A percentile compares a stretch with the other conserved stretches of the same genome.
Conservation (phyloP, 2,888 invertebrate genomes). For the Cetonia aurata region DNA sequence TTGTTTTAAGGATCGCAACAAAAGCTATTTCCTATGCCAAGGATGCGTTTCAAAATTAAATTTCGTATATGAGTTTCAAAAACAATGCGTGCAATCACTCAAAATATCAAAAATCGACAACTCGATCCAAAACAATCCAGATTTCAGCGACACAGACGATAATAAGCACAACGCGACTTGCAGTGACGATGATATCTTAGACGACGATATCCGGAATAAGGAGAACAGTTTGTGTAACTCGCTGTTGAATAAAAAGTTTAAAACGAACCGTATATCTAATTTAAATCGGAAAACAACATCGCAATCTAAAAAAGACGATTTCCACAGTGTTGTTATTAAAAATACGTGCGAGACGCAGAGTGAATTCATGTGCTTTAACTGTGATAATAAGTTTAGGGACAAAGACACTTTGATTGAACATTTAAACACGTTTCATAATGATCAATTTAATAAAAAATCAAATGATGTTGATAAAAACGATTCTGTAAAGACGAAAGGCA, state of each 20-base stretch:
- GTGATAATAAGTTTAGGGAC: constrained; percentile 49
- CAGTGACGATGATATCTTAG: background rate
- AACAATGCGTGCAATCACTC: constrained; percentile 56
- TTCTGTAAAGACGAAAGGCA: constrained; percentile 33
- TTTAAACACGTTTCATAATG: constrained; percentile 50
- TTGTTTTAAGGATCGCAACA: constrained; percentile 53
- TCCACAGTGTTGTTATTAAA: constrained; percentile 4
- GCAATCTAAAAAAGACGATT: constrained; percentile 18
- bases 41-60: constrained; percentile 56
- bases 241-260: constrained; percentile 29
- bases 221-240: constrained; percentile 34
- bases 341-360: background rate
- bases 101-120: background rate
- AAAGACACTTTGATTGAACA: constrained; percentile 50
- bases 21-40: constrained; percentile 52
- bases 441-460: constrained; percentile 45
- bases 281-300: constrained; percentile 10
- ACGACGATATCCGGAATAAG: background rate
- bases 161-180: background rate
- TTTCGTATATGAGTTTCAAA: constrained; percentile 55
- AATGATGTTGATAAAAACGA: constrained; percentile 15
- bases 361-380: constrained; percentile 52
- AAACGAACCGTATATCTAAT: constrained; percentile 27
- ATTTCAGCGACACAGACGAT: background rate
- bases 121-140: background rate